These are phyloP conservation scores for Hypomesus transpacificus DNA, from an alignment of 2,113 vertebrate genomes.

Conservation along the genomic window DNA sequence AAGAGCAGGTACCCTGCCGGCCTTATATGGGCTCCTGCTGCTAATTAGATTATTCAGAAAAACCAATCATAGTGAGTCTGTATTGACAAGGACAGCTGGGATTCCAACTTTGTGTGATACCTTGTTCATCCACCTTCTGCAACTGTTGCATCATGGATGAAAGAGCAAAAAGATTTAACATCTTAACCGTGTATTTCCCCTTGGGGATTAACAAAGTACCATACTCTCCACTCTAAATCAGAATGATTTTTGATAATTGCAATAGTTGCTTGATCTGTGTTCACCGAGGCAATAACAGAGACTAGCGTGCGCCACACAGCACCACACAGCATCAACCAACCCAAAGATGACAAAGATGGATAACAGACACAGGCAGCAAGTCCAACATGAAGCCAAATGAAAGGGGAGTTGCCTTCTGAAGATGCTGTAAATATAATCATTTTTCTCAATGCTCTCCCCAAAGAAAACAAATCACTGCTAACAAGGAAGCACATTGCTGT, in stretches of 20 bases:
- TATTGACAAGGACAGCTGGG: too few species aligned
- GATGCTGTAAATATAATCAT: too few species aligned
- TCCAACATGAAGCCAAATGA: background rate
- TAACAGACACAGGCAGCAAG: slow-evolving; percentile 44
- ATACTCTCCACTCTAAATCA: slow-evolving; percentile 23
- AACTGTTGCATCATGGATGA: slow-evolving; percentile 66
- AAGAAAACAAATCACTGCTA: too few species aligned
- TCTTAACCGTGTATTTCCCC: slow-evolving; percentile 36
- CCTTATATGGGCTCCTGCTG: too few species aligned
- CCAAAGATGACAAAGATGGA: slow-evolving; percentile 44
- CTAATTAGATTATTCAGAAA: too few species aligned
- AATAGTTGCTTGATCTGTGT: slow-evolving; percentile 55
- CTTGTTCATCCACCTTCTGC: slow-evolving; percentile 58
- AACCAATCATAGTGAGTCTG: too few species aligned
- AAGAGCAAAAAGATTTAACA: slow-evolving; percentile 47
- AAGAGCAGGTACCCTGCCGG: too few species aligned
- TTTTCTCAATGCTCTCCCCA: too few species aligned
- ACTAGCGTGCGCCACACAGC: background rate
- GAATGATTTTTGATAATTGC: slow-evolving; percentile 56
- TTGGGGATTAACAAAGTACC: too few species aligned
- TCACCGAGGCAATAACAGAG: slow-evolving; percentile 41
- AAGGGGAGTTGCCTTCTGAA: background rate
- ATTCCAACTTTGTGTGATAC: slow-evolving; percentile 41
- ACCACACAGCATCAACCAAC: slow-evolving; percentile 1
- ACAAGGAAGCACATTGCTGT: too few species aligned